These are phyloP conservation scores for Agonum fuliginosum DNA, from an alignment of 2,888 invertebrate species.

Conservation along the genomic window DNA sequence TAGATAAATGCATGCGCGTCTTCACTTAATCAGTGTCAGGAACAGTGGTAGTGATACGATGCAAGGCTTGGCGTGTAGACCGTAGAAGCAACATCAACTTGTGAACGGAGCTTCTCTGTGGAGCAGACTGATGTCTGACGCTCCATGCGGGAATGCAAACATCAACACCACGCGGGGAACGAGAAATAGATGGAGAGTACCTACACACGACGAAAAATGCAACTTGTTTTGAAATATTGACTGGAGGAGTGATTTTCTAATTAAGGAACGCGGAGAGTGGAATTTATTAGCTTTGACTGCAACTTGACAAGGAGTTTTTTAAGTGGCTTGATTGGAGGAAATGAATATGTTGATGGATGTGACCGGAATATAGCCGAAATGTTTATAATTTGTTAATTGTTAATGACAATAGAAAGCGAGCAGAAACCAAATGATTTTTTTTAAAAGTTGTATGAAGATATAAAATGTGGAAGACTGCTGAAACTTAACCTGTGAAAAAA, in stretches of 20 bases:
- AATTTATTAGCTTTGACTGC: not conserved
- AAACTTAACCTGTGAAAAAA: no score
- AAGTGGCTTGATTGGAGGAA: no score
- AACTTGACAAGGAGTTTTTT: not conserved
- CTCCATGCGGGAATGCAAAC: not conserved
- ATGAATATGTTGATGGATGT: no score
- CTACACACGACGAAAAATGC: not conserved
- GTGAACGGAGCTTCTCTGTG: no score
- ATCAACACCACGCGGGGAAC: not conserved
- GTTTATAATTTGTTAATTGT: no score
- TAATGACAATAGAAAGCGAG: no score
- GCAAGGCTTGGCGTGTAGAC: not conserved
- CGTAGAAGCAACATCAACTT: not conserved
- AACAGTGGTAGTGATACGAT: not conserved
- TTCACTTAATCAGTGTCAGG: conserved; percentile 55
- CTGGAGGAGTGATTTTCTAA: not conserved
- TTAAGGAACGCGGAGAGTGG: not conserved
- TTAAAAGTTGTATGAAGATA: no score
- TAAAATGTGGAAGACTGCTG: no score
- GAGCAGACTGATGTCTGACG: not conserved
- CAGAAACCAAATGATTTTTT: no score
- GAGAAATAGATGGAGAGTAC: not conserved
- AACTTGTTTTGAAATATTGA: not conserved
- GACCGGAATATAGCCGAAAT: no score
- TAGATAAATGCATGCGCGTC: conserved; percentile 40